Evolutionary conservation across 2,888 invertebrate species (phyloP), one percentile per base, ranked within the genome.

Genomic region (Serrognathus titanus): DNA sequence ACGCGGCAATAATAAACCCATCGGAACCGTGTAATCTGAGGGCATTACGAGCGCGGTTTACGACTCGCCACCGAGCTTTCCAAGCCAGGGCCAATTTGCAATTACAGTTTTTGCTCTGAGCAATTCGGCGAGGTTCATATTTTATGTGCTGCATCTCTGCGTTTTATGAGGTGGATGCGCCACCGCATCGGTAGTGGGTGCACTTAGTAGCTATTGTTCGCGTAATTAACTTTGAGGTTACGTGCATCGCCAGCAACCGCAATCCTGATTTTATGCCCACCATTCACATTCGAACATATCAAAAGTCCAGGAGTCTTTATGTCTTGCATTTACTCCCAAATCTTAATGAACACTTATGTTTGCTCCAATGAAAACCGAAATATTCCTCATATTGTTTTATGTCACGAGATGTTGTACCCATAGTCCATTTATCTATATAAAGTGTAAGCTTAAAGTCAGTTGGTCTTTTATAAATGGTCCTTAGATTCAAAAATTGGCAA

Each of bases 141-240:
- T 72, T 72, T 72, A 72, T 65, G 71, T 68, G 68, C 65, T 69
- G 70, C 71, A 70, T 69, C 69, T 66, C 65, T 66, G 68, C 68
- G 67, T 69, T 71, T 71, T 72, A 71, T 69, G 72, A 67, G 59
- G 63, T 65, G 63, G 58, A 65, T 45, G 51, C 37, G 48, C 51
- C 51, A 38, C 48, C 41, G 46, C 53, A 41, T 49, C 58, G 47
- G 40, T 7, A 52, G 51, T 40, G 48, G 49, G 51, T 50, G 48
- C 51, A 55, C 51, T 67, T 65, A 64, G 61, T 66, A 60, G 60
- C 51, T 55, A 67, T 68, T 69, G 67, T 69, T 69, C 69, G 66
- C 63, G 65, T 69, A 71, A 71, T 71, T 71, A 71, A 69, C 65
- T 69, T 68, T 63, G 58, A 58, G 61, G 64, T 64, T 64, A 63